phyloP scores from a whole-genome alignment of 1,140 invertebrate species.

The Dinoponera quadriceps region DNA sequence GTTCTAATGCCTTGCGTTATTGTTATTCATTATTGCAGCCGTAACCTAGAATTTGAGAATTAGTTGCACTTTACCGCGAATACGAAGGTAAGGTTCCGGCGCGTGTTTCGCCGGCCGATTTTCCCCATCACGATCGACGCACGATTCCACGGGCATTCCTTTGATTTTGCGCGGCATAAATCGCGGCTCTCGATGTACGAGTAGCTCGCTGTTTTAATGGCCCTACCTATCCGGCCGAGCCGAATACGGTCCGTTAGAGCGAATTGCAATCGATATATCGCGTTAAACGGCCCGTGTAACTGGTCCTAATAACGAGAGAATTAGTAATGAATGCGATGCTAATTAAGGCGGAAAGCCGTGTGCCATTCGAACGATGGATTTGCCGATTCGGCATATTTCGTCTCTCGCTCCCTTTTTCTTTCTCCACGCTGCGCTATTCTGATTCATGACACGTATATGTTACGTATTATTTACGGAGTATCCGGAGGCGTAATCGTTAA shows the following conservation, averaged over 20 bases:
- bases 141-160: not conserved
- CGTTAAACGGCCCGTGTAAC: not conserved
- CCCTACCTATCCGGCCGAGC: not conserved
- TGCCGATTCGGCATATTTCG: not conserved
- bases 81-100: too few relatives aligned
- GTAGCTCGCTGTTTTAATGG: slow-evolving; percentile 6
- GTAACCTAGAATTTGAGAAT: too few relatives aligned
- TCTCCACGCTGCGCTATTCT: too few relatives aligned
- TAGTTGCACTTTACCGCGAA: too few relatives aligned
- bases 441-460: slow-evolving; percentile 1
- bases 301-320: not conserved
- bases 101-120: slow-evolving; percentile 1
- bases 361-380: not conserved
- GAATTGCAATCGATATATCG: not conserved
- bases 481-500: slow-evolving; percentile 18
- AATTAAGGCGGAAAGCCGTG: not conserved
- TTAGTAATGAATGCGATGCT: slow-evolving; percentile 17
- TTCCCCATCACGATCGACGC: not conserved
- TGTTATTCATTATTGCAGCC: too few relatives aligned
- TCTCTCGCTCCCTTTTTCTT: not conserved
- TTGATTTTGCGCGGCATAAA: not conserved
- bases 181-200: not conserved
- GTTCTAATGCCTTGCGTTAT: too few relatives aligned
- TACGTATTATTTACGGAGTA: not conserved
- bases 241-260: not conserved